Evolutionary conservation across 2,113 vertebrate genomes (phyloP).

Genomic region (Xenotilapia flavipinnis): DNA sequence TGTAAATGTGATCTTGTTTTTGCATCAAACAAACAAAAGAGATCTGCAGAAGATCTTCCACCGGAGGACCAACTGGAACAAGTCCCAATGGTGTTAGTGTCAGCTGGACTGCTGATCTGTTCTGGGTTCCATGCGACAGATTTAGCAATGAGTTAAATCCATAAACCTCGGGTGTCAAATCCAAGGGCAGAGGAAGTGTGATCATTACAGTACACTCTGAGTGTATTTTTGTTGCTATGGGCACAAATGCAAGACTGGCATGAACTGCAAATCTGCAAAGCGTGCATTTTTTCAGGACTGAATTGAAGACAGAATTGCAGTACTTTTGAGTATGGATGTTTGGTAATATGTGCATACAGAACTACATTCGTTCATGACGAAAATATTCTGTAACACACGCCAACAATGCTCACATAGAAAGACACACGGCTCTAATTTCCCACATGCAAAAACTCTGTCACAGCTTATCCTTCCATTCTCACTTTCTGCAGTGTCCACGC

Average conservation of each 20-base stretch:
- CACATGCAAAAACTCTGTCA: constrained; percentile 1
- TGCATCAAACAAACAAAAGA: neutral
- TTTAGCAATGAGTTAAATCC: constrained; percentile 52
- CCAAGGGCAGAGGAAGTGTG: constrained; percentile 43
- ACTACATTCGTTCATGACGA: neutral
- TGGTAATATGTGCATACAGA: neutral
- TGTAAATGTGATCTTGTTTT: neutral
- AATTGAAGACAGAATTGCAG: neutral
- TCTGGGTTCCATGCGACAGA: constrained; percentile 32
- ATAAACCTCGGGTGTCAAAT: constrained; percentile 39
- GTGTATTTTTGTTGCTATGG: constrained; percentile 7
- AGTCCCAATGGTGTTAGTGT: neutral
- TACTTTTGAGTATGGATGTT: neutral
- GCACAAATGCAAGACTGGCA: neutral
- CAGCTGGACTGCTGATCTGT: constrained; percentile 17
- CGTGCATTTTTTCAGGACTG: neutral
- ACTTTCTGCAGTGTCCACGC: constrained; percentile 31
- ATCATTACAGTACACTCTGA: neutral
- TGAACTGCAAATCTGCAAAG: neutral
- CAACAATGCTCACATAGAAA: neutral
- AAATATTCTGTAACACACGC: neutral
- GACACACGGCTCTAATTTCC: constrained; percentile 26
- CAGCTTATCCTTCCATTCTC: constrained; percentile 40
- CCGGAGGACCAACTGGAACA: neutral
- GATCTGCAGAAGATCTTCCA: neutral